Percentiles rank a stretch among this genome's conserved stretches.
These are phyloP conservation scores for Clostera curtula DNA, from an alignment of 2,888 invertebrate genomes.

Conservation along the genomic window DNA sequence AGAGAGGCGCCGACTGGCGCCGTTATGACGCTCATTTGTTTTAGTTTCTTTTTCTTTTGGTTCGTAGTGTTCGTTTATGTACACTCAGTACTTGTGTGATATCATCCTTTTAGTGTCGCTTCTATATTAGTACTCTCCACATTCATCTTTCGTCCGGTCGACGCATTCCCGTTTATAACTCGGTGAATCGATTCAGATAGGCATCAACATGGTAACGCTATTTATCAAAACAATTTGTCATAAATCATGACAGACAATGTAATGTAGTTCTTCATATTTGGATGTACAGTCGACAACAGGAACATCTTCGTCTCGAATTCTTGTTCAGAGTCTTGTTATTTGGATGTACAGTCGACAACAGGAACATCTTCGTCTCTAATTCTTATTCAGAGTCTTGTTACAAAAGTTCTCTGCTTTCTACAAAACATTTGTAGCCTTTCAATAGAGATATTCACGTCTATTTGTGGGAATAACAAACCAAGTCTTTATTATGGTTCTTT, in stretches of 20 bases:
- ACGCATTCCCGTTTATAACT: conserved; percentile 1
- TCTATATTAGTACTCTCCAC: background rate
- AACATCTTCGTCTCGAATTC: too few relatives aligned
- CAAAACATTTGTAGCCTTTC: too few relatives aligned
- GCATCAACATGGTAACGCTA: background rate
- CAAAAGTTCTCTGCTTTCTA: too few relatives aligned
- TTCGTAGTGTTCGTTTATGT: conserved; percentile 5
- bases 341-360: too few relatives aligned
- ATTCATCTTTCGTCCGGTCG: conserved; percentile 2
- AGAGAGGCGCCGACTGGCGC: too few relatives aligned
- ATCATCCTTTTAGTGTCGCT: background rate
- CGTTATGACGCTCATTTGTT: conserved; percentile 9
- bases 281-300: too few relatives aligned
- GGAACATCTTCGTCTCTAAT: too few relatives aligned
- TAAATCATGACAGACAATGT: conserved; percentile 18
- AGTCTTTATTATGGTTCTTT: too few relatives aligned
- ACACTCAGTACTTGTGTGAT: conserved; percentile 2
- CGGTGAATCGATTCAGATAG: conserved; percentile 1
- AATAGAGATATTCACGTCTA: too few relatives aligned
- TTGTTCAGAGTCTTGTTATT: too few relatives aligned
- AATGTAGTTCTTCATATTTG: conserved; percentile 15
- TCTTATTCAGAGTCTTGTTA: too few relatives aligned
- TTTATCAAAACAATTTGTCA: conserved; percentile 2
- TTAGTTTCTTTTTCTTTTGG: conserved; percentile 12
- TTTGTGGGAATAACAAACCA: too few relatives aligned